Conservation (phyloP, 2,888 invertebrate genomes). For the Lucinisca nassula region DNA sequence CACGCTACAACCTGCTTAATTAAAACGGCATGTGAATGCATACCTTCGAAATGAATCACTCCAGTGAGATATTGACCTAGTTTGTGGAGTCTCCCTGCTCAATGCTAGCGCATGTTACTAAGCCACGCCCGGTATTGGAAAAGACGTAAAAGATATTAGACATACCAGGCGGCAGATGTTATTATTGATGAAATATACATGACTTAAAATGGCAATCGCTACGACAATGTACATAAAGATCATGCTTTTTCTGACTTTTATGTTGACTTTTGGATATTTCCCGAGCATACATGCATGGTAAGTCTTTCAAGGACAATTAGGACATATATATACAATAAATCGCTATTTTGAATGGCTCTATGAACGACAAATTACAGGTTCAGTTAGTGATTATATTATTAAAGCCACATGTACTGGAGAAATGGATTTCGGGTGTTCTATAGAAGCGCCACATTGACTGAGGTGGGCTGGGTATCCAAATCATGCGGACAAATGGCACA, state of each 20-base stretch:
- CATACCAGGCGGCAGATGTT: not conserved
- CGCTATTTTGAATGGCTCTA: no score
- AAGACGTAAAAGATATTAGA: not conserved
- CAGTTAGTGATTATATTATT: no score
- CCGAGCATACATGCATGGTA: no score
- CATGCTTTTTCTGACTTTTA: not conserved
- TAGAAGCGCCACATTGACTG: no score
- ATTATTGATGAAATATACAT: not conserved
- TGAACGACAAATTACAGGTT: no score
- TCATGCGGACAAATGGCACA: no score
- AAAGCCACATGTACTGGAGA: no score
- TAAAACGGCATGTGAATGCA: not conserved
- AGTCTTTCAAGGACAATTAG: no score
- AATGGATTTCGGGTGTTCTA: no score
- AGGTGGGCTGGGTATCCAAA: no score
- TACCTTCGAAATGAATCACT: not conserved
- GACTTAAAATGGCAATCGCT: not conserved
- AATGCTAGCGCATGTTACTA: not conserved
- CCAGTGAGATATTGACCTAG: not conserved
- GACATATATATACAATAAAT: no score
- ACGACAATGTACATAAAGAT: not conserved
- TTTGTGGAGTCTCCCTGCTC: not conserved
- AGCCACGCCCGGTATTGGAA: slow-evolving; percentile 6
- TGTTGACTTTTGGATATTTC: not conserved
- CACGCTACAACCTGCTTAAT: not conserved